These are phyloP conservation scores for Thecophora atra DNA, from an alignment of 2,888 invertebrate species.

Conservation along the genomic window DNA sequence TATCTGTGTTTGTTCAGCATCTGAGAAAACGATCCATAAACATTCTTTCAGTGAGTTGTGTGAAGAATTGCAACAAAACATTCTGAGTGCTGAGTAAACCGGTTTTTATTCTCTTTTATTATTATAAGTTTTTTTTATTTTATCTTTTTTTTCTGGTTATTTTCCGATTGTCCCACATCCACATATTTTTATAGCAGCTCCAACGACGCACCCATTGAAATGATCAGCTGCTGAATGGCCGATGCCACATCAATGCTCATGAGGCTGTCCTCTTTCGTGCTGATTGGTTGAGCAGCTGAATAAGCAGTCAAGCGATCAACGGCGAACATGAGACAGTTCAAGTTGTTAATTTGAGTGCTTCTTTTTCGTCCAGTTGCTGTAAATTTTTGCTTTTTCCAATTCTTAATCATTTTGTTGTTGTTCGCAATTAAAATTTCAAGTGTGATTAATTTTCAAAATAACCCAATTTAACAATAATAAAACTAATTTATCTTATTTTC, in stretches of 20 bases:
- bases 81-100: neutral
- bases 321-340: no score
- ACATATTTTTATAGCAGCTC: neutral
- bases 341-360: neutral
- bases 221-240: neutral
- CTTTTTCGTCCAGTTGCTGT: neutral
- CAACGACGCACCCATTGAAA: neutral
- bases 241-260: no score
- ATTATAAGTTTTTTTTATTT: no score
- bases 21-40: neutral
- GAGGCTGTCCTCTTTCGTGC: neutral
- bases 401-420: no score
- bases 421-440: no score
- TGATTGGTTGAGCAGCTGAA: neutral
- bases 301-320: no score
- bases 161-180: neutral
- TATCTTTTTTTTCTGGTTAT: no score
- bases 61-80: slow-evolving; percentile 1
- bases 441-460: no score
- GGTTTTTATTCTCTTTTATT: neutral
- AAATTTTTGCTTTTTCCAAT: no score
- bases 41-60: neutral
- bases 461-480: no score
- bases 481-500: no score
- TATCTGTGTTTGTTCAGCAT: no score